Evolutionary conservation across 2,888 invertebrate species (phyloP).

Genomic region (Drosophila neotestacea): DNA sequence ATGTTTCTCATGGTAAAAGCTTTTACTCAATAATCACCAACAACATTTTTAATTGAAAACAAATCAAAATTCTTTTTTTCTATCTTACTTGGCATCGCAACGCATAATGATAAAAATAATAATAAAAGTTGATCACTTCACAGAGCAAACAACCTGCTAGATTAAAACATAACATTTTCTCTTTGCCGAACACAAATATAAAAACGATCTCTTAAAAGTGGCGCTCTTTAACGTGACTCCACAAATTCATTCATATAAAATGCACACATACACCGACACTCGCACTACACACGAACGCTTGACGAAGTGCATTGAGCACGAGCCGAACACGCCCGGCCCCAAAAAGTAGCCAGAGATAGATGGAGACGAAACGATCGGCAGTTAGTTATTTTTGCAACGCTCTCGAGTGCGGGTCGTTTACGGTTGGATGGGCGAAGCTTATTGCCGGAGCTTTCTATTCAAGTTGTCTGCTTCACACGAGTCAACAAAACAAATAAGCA

Average conservation of each 20-base stretch:
- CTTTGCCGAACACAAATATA: slow-evolving; percentile 17
- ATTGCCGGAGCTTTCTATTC: slow-evolving; percentile 39
- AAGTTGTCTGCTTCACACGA: slow-evolving; percentile 22
- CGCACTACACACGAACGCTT: slow-evolving; percentile 12
- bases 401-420: slow-evolving; percentile 71
- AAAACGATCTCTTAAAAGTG: slow-evolving; percentile 29
- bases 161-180: slow-evolving; percentile 34
- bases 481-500: slow-evolving; percentile 16
- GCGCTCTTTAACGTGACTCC: slow-evolving; percentile 36
- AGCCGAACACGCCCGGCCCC: slow-evolving; percentile 44
- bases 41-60: slow-evolving; percentile 30
- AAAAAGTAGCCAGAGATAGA: slow-evolving; percentile 27
- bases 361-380: slow-evolving; percentile 35
- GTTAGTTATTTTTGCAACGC: slow-evolving; percentile 76
- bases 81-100: slow-evolving; percentile 8
- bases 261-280: slow-evolving; percentile 2
- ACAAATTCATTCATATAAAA: slow-evolving; percentile 70
- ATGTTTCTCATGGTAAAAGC: neutral
- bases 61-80: slow-evolving; percentile 25
- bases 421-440: slow-evolving; percentile 54
- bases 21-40: slow-evolving; percentile 14
- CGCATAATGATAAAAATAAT: slow-evolving; percentile 31
- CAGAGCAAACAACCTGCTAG: slow-evolving; percentile 56
- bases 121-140: slow-evolving; percentile 36
- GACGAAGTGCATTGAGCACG: slow-evolving; percentile 45